These are phyloP conservation scores for Aphidius gifuensis DNA, from an alignment of 1,140 invertebrate species.

Conservation along the genomic window DNA sequence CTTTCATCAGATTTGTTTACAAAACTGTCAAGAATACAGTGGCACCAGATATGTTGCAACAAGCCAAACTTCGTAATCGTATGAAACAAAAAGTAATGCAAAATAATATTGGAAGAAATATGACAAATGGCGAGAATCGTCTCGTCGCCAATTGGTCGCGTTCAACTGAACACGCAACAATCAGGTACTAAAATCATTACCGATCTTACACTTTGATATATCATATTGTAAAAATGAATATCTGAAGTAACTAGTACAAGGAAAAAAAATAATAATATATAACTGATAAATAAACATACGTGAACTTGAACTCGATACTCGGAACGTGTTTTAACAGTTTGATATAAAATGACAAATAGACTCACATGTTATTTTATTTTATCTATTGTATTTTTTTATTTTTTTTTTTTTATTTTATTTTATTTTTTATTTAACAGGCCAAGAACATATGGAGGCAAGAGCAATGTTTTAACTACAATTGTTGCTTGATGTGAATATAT, in stretches of 20 bases:
- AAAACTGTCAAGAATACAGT: slow-evolving; percentile 42
- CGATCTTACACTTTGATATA: background rate
- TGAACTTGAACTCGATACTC: no score
- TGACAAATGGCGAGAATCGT: slow-evolving; percentile 32
- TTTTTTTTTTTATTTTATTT: slow-evolving; percentile 9
- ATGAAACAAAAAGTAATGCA: slow-evolving; percentile 22
- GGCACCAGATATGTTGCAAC: slow-evolving; percentile 45
- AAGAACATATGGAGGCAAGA: slow-evolving; percentile 37
- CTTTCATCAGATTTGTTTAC: slow-evolving; percentile 40
- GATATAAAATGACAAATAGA: slow-evolving; percentile 1
- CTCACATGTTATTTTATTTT: no score
- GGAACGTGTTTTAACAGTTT: no score
- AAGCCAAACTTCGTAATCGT: slow-evolving; percentile 25
- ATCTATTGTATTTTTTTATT: slow-evolving; percentile 1
- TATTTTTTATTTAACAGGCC: slow-evolving; percentile 33
- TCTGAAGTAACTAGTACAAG: slow-evolving; percentile 7
- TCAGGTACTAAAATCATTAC: slow-evolving; percentile 37
- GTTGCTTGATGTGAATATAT: slow-evolving; percentile 33
- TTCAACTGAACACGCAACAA: slow-evolving; percentile 48
- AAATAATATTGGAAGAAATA: slow-evolving; percentile 35
- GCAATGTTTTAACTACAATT: slow-evolving; percentile 44
- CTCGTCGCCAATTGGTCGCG: slow-evolving; percentile 50
- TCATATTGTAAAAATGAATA: background rate
- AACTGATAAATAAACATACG: background rate
- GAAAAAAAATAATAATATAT: background rate